These are phyloP conservation scores for Orcinus orca DNA, from an alignment of 2,113 vertebrate species.

Conservation along the genomic window DNA sequence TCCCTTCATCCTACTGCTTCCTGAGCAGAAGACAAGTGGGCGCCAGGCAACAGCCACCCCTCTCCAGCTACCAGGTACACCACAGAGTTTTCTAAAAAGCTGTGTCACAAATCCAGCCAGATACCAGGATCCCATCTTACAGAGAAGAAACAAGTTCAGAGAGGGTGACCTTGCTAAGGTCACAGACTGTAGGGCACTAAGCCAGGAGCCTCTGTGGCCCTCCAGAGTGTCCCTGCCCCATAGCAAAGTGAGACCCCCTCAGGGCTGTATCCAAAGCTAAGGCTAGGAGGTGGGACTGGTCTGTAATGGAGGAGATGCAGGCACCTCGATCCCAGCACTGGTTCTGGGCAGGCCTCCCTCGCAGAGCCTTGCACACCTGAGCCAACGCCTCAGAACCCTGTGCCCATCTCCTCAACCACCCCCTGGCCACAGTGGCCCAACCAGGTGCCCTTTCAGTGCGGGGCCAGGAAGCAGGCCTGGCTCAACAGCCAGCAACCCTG, in stretches of 20 bases:
- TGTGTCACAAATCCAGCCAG: not conserved
- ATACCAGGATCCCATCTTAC: not conserved
- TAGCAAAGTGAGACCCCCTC: not conserved
- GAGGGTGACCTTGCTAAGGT: slow-evolving; percentile 23
- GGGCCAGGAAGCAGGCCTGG: not conserved
- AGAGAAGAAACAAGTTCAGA: not conserved
- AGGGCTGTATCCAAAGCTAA: not conserved
- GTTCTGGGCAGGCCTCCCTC: not conserved
- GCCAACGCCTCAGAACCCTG: not conserved
- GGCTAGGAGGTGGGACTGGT: not conserved
- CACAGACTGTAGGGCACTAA: not conserved
- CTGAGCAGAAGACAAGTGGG: not conserved
- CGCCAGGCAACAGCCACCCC: not conserved
- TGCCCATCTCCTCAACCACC: not conserved
- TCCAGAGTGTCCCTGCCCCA: not conserved
- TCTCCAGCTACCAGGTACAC: not conserved
- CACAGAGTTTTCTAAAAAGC: not conserved
- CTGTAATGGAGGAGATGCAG: not conserved
- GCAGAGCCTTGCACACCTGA: not conserved
- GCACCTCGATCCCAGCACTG: not conserved
- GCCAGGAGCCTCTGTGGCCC: not conserved
- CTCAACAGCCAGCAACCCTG: not conserved
- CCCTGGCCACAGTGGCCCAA: not conserved
- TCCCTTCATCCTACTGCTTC: not conserved
- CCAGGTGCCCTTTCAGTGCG: not conserved